Conservation (phyloP, 2,113 vertebrate genomes). For the Acanthisitta chloris region DNA sequence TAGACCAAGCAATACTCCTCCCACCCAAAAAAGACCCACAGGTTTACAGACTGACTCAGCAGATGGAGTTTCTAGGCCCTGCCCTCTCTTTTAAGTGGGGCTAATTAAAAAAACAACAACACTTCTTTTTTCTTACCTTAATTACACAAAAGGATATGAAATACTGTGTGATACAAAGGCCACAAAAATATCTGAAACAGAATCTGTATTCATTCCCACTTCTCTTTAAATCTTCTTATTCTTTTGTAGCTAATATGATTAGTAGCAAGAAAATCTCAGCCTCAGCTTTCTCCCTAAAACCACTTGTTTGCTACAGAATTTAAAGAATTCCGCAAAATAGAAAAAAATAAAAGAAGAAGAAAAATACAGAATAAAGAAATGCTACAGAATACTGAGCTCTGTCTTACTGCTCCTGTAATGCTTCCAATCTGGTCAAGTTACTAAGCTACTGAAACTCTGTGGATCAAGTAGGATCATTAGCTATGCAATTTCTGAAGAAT, state of each 20-base stretch:
- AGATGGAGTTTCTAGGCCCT: not conserved
- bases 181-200: not conserved
- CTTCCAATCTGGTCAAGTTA: not conserved
- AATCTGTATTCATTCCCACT: not conserved
- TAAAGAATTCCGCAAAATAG: no score
- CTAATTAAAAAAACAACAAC: not conserved
- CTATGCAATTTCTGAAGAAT: not conserved
- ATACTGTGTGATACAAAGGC: not conserved
- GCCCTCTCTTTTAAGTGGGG: not conserved
- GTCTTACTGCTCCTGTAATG: fast-evolving
- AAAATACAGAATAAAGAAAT: no score
- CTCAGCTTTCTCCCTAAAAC: not conserved
- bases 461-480: not conserved
- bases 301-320: not conserved
- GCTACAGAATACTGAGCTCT: not conserved
- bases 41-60: not conserved
- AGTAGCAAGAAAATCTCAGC: not conserved
- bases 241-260: not conserved
- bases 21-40: not conserved
- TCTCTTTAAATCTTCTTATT: not conserved
- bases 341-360: no score
- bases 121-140: not conserved
- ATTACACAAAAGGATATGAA: not conserved
- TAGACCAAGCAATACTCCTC: not conserved
- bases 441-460: not conserved